phyloP scores from a whole-genome alignment of 2,888 invertebrate species.

The Noctua janthina region DNA sequence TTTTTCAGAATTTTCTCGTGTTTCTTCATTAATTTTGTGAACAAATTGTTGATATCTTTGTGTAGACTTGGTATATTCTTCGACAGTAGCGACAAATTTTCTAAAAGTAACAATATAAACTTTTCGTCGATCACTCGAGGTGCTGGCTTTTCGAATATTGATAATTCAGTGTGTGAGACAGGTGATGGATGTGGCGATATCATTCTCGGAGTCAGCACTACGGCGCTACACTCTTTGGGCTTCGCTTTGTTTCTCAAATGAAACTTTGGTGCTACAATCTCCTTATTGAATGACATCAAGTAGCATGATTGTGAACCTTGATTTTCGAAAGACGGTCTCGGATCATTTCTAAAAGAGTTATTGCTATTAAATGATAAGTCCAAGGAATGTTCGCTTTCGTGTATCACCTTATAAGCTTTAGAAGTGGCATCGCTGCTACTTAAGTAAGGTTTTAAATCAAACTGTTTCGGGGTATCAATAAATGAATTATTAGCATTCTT shows the following conservation, averaged over 20 bases:
- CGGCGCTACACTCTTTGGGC: conserved; percentile 62
- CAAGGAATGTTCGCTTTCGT: conserved; percentile 71
- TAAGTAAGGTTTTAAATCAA: conserved; percentile 72
- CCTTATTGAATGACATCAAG: conserved; percentile 77
- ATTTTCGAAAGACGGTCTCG: conserved; percentile 59
- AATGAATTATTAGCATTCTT: conserved; percentile 16
- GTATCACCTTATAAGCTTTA: conserved; percentile 69
- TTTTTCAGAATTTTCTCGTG: conserved; percentile 74
- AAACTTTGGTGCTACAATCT: conserved; percentile 59
- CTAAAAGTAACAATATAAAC: conserved; percentile 81
- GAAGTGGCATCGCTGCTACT: conserved; percentile 77
- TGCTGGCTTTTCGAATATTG: conserved; percentile 73
- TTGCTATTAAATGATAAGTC: conserved; percentile 70
- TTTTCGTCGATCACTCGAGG: conserved; percentile 81
- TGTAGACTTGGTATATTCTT: conserved; percentile 76
- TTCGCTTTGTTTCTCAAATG: conserved; percentile 68
- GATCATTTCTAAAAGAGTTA: conserved; percentile 61
- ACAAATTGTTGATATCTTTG: conserved; percentile 80
- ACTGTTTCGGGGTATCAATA: conserved; percentile 53
- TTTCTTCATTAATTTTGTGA: conserved; percentile 77
- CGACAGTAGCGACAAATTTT: conserved; percentile 80
- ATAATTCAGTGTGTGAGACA: conserved; percentile 62
- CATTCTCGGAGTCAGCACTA: conserved; percentile 42
- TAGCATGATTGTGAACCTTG: conserved; percentile 76
- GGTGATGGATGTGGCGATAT: conserved; percentile 45